Evolutionary conservation across 2,113 vertebrate species (phyloP), one percentile per base, ranked within the genome.

Genomic region (Opisthocomus hoazin): DNA sequence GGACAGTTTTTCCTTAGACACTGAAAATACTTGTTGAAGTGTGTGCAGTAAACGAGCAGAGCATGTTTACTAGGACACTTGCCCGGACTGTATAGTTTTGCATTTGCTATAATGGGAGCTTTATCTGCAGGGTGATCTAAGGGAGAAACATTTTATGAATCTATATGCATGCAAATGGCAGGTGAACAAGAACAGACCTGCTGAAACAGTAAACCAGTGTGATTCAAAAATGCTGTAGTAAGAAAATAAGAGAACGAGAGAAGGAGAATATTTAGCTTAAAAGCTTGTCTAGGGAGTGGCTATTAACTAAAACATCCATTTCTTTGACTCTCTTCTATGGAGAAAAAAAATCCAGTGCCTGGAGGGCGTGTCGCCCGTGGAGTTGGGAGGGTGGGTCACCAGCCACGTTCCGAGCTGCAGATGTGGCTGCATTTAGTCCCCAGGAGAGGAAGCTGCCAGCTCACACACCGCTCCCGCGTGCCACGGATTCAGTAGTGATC

Each of bases 61-160:
- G 18, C 1, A 0, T 8, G 2, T 56, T 15, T 66, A 50, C 36
- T 30, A 24, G 63, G 37, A 51, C 29, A 4, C 32, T 48, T 54
- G 34, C 48, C 39, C 34, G 39, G 18, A 15, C 8, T 46, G 7
- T 48, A 15, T 19, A n/a, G 6, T 34, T 96, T 24, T 82, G 39
- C 46, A 6, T 65, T 68, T n/a, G 37, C 64, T 88, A 0, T 18
- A 73, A 39, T 3, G 32, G 46, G 23, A 81, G 23, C 30, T 94
- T 88, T 69, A 34, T 41, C 36, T 70, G 66, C 18, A 32, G 37
- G 39, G 45, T 69, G 39, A 27, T 27, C 7, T 34, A 4, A 15
- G 37, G 71, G 75, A 76, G 45, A 75, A 84, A 43, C 16, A 5
- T 9, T 36, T 57, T 32, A 36, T 27, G 24, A 80, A 56, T 41